Evolutionary conservation across 2,113 vertebrate genomes (phyloP), one percentile per base, ranked within the genome.

Genomic region (Istiophorus platypterus): DNA sequence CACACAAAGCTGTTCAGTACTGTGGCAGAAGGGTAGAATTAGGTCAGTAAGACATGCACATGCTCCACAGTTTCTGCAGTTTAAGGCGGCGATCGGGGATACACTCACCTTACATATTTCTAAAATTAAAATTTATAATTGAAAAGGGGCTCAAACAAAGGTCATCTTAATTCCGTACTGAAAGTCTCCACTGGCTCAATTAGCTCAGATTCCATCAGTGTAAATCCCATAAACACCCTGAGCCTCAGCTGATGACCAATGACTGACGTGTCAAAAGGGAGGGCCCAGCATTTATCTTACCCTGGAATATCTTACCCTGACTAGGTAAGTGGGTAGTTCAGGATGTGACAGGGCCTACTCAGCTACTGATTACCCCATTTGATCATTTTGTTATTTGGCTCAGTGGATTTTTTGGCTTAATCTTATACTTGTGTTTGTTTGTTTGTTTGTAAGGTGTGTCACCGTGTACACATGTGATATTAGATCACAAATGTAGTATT

Each of bases 71-170:
- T n/a, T 61, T 57, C 75, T 34, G 45, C n/a, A 47, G 15, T 76
- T 80, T 51, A 65, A 57, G 17, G 42, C 76, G 56, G 62, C 72
- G 77, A 62, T 72, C 39, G 69, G 29, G 57, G 57, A 61, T 57
- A 78, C 4, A 9, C 13, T 68, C 22, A 70, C 56, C 27, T 64
- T 11, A 52, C 13, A 58, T 65, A 11, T 74, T 76, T 54, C 65
- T 26, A n/a, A 57, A 69, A 26, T 37, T 12, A 15, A 9, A 24
- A 52, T 80, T 39, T 29, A 58, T 73, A 71, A 81, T 66, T 54
- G 22, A 91, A 59, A 39, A 78, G 18, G 24, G 27, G 22, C 58
- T 88, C 31, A 54, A 89, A 83, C 22, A 77, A 70, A 59, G 78
- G 59, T 54, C 7, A 13, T 27, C 71, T 76, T 18, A 70, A 14